phyloP scores from a whole-genome alignment of 2,113 vertebrate species.

The Pedionomus torquatus region DNA sequence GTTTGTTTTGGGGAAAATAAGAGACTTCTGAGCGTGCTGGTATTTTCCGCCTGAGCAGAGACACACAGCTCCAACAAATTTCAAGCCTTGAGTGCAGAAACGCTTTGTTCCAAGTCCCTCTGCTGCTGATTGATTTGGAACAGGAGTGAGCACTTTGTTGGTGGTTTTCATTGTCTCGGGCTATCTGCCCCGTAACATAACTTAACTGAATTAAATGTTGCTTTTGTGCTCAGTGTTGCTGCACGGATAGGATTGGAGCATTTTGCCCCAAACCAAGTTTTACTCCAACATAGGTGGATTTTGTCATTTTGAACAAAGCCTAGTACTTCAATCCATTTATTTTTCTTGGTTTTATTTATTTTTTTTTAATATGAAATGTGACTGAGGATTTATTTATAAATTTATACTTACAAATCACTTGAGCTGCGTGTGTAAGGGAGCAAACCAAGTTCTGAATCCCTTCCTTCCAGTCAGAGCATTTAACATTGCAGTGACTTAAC shows the following conservation, averaged over 20 bases:
- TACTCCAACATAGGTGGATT: background rate
- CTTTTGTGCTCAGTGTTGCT: background rate
- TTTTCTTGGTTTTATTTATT: background rate
- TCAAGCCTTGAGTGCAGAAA: background rate
- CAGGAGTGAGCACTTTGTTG: background rate
- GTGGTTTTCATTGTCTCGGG: conserved; percentile 11
- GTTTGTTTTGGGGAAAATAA: background rate
- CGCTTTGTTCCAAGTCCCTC: background rate
- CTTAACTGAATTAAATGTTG: background rate
- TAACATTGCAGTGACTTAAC: background rate
- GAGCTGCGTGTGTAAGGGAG: background rate
- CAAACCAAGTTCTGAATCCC: background rate
- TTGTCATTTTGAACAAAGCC: background rate
- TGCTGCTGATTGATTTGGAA: background rate
- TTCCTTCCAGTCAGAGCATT: background rate
- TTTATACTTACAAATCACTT: background rate
- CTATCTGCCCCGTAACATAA: background rate
- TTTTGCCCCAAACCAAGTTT: background rate
- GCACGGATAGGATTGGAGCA: background rate
- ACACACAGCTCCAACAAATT: background rate
- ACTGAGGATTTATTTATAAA: background rate
- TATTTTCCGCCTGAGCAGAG: background rate
- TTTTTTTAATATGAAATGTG: background rate
- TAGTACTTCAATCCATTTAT: background rate
- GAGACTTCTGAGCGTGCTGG: background rate